phyloP scores from a whole-genome alignment of 2,888 invertebrate species.

The Graphium colonna region DNA sequence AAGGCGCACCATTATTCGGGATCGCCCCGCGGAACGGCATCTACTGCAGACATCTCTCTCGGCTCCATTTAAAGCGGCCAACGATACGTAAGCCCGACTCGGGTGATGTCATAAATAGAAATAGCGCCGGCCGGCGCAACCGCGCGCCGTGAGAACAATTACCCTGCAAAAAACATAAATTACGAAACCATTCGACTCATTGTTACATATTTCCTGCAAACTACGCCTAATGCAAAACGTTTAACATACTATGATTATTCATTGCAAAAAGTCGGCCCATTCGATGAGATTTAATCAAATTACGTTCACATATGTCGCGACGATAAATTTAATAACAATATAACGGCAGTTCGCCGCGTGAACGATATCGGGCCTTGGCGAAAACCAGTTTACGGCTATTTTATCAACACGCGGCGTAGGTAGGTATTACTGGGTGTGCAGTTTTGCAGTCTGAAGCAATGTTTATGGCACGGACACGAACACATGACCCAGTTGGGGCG shows the following conservation, averaged over 20 bases:
- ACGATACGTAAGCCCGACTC: constrained; percentile 78
- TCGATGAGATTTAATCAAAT: neutral
- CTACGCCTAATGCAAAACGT: neutral
- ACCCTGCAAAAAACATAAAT: constrained; percentile 61
- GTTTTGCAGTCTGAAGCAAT: constrained; percentile 43
- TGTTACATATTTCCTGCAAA: constrained; percentile 27
- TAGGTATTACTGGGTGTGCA: constrained; percentile 6
- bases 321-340: constrained; percentile 14
- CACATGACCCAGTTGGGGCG: constrained; percentile 70
- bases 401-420: constrained; percentile 42
- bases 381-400: constrained; percentile 57
- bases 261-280: neutral
- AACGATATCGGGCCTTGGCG: constrained; percentile 20
- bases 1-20: constrained; percentile 70
- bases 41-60: constrained; percentile 75
- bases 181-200: constrained; percentile 50
- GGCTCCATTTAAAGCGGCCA: constrained; percentile 81
- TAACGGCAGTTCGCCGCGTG: constrained; percentile 18
- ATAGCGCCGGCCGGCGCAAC: constrained; percentile 68
- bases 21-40: constrained; percentile 75
- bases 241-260: neutral
- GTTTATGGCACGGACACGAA: constrained; percentile 56
- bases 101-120: constrained; percentile 81
- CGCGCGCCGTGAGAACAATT: constrained; percentile 55
- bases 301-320: constrained; percentile 1